Evolutionary conservation across 2,888 invertebrate species (phyloP), one percentile per base, ranked within the genome.

Genomic region (Dexiosoma caninum): DNA sequence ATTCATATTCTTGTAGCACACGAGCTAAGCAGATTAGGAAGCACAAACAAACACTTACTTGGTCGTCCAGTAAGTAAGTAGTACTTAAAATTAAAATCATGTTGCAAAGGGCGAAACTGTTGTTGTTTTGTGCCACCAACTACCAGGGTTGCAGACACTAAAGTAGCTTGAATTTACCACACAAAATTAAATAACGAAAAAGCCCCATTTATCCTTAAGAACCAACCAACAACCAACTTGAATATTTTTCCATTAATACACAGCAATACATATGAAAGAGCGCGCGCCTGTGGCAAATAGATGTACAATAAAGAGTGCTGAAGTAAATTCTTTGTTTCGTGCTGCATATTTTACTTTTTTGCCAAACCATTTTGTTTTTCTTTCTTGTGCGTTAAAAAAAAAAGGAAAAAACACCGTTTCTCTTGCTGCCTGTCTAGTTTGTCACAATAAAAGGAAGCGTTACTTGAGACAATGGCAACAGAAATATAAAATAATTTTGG

Each of bases 61-160:
- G n/a, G n/a, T 12, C 35, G 10, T 7, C 21, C 21, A 9, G 21
- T 16, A 27, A 12, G 19, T 44, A 19, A 35, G 51, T 42, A 10
- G n/a, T n/a, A 60, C 30, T 72, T 35, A 16, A 75, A n/a, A n/a
- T 27, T 27, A 27, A 27, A 27, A 27, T 16, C 46, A 51, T 81
- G 81, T 81, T 76, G 78, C 81, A 82, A 82, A 83, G 79, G 83
- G 78, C 82, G 86, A 86, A 85, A 87, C 86, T 88, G 88, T 88
- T 88, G 88, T 88, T 88, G 88, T 88, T 87, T 86, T 86, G 84
- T 88, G 88, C 88, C 88, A 88, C 88, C 86, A 87, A 85, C 83
- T 81, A 85, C 85, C 86, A 85, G 87, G 87, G 69, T 72, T 51
- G 14, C 83, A 83, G 55, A 30, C 69, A 30, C 42, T 35, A 55